Conservation (phyloP, 2,797 vertebrate genomes). For the Chloroceryle amazona region DNA sequence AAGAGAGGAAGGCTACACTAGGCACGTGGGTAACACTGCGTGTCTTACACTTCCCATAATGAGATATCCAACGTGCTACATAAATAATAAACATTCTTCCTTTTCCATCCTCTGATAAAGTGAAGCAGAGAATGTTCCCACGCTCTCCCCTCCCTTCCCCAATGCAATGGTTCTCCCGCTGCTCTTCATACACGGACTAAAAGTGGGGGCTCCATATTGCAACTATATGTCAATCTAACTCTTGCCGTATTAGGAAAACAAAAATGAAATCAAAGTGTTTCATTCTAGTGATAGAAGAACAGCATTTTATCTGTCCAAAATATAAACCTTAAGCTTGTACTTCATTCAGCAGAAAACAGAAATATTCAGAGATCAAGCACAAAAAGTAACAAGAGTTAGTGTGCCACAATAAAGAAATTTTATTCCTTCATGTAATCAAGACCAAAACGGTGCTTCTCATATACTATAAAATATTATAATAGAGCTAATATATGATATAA, state of each 20-base stretch:
- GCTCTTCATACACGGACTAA: fast-evolving
- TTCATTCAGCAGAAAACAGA: not conserved
- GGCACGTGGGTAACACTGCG: not conserved
- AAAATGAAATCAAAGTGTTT: not conserved
- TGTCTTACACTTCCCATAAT: not conserved
- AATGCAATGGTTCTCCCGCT: fast-evolving
- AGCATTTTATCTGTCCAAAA: not conserved
- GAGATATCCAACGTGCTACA: not conserved
- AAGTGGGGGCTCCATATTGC: not conserved
- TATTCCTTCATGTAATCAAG: not conserved
- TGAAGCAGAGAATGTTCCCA: not conserved
- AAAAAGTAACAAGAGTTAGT: not conserved
- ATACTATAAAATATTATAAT: not conserved
- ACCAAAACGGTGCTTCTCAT: not conserved
- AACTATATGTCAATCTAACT: not conserved
- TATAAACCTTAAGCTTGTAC: not conserved
- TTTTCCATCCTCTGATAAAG: not conserved
- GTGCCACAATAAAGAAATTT: not conserved
- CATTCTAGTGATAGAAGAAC: not conserved
- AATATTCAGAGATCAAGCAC: not conserved
- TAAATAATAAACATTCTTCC: slow-evolving; percentile 7
- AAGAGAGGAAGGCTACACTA: not conserved
- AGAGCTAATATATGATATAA: not conserved
- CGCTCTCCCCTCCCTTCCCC: not conserved
- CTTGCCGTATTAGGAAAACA: not conserved